Evolutionary conservation across 2,797 vertebrate genomes (phyloP).

Genomic region (Phalloptychus januarius): DNA sequence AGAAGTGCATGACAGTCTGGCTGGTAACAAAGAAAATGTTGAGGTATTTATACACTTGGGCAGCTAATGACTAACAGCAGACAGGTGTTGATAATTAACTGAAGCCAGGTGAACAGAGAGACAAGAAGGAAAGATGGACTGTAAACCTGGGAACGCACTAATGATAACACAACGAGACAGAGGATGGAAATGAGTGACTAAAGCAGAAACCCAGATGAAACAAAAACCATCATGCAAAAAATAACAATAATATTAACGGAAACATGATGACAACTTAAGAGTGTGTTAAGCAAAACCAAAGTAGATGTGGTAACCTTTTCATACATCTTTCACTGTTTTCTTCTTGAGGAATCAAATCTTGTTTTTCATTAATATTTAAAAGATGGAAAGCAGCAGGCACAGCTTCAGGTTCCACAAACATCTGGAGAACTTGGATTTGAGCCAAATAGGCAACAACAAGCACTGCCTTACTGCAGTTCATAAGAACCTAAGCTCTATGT

Average conservation of each 20-base stretch:
- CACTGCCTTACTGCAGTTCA: constrained; percentile 15
- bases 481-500: constrained; percentile 8
- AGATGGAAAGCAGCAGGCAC: constrained; percentile 54
- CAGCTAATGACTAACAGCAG: neutral
- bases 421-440: constrained; percentile 58
- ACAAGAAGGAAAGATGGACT: neutral
- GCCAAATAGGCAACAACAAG: constrained; percentile 52
- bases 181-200: neutral
- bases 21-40: constrained; percentile 3
- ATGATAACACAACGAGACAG: neutral
- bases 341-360: constrained; percentile 32
- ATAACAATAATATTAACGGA: neutral
- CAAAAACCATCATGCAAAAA: neutral
- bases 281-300: neutral
- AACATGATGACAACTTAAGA: neutral
- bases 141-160: neutral
- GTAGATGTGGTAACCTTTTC: neutral
- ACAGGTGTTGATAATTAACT: constrained; percentile 5
- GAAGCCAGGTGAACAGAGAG: constrained; percentile 4
- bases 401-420: constrained; percentile 54
- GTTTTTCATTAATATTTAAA: constrained; percentile 57
- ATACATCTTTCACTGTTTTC: neutral
- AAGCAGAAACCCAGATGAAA: neutral
- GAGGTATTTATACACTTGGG: constrained; percentile 2
- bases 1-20: constrained; percentile 5